Evolutionary conservation across 2,888 invertebrate genomes (phyloP), one percentile per base, ranked within the genome.

Genomic region (Cosmopolites sordidus): DNA sequence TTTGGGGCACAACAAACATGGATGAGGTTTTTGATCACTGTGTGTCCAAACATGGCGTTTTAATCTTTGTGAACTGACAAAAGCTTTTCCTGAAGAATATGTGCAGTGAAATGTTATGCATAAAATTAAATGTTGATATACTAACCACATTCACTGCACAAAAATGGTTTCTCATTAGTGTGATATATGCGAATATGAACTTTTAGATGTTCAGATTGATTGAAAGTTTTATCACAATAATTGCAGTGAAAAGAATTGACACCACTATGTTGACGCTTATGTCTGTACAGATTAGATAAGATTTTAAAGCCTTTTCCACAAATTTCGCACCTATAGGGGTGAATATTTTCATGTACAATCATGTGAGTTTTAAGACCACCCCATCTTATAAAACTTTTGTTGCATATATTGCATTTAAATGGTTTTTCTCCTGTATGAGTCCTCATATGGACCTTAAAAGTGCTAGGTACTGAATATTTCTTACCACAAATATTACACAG

Each of bases 381-480:
- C 70, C 71, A 72, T 39, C 73, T 60, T 0, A 69, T 65, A 56
- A 73, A 73, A 4, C 72, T 72, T 59, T 73, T 73, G 53, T 64
- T 62, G 56, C 73, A 73, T 33, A 71, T 60, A 43, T 69, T 67
- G 54, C 73, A 73, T 58, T 70, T 70, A 55, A 70, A 73, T 1
- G 73, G 73, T 16, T 70, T 60, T 62, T 74, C 73, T 11, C 72
- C 76, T 14, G 75, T 76, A 76, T 82, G 82, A 58, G 81, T 81
- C 67, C 83, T 76, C 79, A 79, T 81, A 75, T 83, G 83, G 58
- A 83, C 69, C 46, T 64, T 64, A 17, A 47, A 47, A n/a, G 72
- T 71, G 56, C 73, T 73, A 1, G 69, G 69, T 61, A 71, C 73
- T 2, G 73, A 72, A 60, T 74, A 74, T 12, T 70, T 63, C 60